Evolutionary conservation across 2,888 invertebrate genomes (phyloP).

Genomic region (Molorchus minor): DNA sequence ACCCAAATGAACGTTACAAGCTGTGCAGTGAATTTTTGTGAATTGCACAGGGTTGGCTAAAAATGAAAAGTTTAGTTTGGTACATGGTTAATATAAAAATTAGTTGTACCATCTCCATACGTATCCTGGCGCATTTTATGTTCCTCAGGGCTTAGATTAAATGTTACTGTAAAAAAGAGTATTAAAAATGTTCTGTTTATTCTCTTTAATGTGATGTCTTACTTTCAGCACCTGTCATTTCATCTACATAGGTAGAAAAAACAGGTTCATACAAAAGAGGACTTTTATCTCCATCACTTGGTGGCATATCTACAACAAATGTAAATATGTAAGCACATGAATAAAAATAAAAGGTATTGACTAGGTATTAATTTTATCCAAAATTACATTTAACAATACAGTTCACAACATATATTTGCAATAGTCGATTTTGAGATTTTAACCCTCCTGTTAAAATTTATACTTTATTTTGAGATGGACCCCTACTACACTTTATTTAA

Average conservation of each 20-base stretch:
- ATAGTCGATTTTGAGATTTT: no score
- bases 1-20: conserved; percentile 79
- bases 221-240: conserved; percentile 56
- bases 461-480: no score
- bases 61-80: conserved; percentile 22
- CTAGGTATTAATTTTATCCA: no score
- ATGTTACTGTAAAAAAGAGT: conserved; percentile 47
- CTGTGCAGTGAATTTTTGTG: conserved; percentile 75
- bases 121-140: conserved; percentile 44
- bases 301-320: conserved; percentile 32
- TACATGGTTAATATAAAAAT: conserved; percentile 7
- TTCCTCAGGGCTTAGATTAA: conserved; percentile 52
- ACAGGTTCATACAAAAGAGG: conserved; percentile 49
- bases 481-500: no score
- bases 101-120: conserved; percentile 48
- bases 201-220: conserved; percentile 8
- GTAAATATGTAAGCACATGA: no score
- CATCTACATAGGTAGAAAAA: conserved; percentile 53
- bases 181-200: not conserved
- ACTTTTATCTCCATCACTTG: conserved; percentile 42
- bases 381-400: no score
- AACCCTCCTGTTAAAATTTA: no score
- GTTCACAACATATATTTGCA: no score
- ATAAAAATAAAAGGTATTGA: no score
- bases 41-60: conserved; percentile 64